Evolutionary conservation across 1,140 invertebrate genomes (phyloP), one percentile per base, ranked within the genome.

Genomic region (Drosophila asahinai): DNA sequence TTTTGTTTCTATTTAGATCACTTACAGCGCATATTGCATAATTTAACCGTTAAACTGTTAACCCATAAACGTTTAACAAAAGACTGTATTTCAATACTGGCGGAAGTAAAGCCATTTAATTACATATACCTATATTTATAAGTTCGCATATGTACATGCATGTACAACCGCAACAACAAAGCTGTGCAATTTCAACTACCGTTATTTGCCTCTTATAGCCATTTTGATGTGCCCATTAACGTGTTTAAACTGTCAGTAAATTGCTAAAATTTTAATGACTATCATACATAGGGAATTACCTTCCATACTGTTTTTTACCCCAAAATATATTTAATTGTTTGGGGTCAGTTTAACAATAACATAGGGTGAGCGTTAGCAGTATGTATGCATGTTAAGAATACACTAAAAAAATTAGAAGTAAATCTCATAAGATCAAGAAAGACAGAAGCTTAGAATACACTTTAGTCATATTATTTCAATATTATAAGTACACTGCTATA

Each of bases 231-330:
- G 45, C 36, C 48, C 43, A 77, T 77, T 77, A 77, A 77, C 74
- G 63, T 68, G 63, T 67, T 67, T 77, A 77, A 77, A 45, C 64
- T 77, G 63, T 77, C 63, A 61, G 72, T 68, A 77, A 77, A 77
- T 68, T 77, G 76, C 64, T 62, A 30, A 62, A 78, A 51, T 54
- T 48, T 78, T 78, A 78, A 71, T 78, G 58, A n/a, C 52, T 14
- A 66, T 14, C 66, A 42, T 40, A 43, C 66, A 52, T 65, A 25
- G 65, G 45, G 47, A 52, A 65, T 45, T 66, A 27, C 59, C 65
- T 22, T 36, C 14, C 27, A 25, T 33, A 62, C 27, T 33, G 19
- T 27, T 33, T 65, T 15, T 33, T 15, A 45, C 12, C 33, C 17
- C n/a, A 33, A 51, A 52, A 54, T 25, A 49, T 30, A 33, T 25